Evolutionary conservation across 2,888 invertebrate genomes (phyloP), one percentile per base, ranked within the genome.

Genomic region (Rhyacophila evoluta): DNA sequence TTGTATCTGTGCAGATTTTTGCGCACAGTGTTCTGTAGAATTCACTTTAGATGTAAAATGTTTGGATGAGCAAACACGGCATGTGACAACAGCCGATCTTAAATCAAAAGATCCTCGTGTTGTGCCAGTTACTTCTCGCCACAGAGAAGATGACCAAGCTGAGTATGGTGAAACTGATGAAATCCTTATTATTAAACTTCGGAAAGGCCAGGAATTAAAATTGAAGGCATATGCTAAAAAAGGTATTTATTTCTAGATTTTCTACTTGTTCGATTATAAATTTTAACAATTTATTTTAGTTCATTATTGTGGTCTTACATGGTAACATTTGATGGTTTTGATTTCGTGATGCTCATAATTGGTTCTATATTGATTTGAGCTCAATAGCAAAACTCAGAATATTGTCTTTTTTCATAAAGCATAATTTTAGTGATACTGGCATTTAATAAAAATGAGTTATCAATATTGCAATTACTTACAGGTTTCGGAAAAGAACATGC

Each of bases 401-500:
- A n/a, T n/a, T n/a, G n/a, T n/a, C n/a, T n/a, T n/a, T n/a, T n/a
- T n/a, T n/a, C n/a, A n/a, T n/a, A n/a, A n/a, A n/a, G n/a, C n/a
- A n/a, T n/a, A n/a, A n/a, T n/a, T n/a, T n/a, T n/a, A n/a, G n/a
- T n/a, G n/a, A n/a, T n/a, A n/a, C n/a, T n/a, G n/a, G n/a, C n/a
- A n/a, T n/a, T n/a, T n/a, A n/a, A n/a, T n/a, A n/a, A n/a, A n/a
- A n/a, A n/a, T n/a, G n/a, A n/a, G n/a, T n/a, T n/a, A n/a, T n/a
- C n/a, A n/a, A n/a, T n/a, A n/a, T n/a, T n/a, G n/a, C n/a, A n/a
- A n/a, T n/a, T n/a, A n/a, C n/a, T n/a, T n/a, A n/a, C 11, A 81
- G 93, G 93, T 6, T 97, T 98, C 89, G 98, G 98, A 0, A 99
- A 99, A 86, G 99, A 99, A 86, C 99, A 99, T 89, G 99, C 99